phyloP scores from a whole-genome alignment of 2,888 invertebrate species.

The Ophraella communa region DNA sequence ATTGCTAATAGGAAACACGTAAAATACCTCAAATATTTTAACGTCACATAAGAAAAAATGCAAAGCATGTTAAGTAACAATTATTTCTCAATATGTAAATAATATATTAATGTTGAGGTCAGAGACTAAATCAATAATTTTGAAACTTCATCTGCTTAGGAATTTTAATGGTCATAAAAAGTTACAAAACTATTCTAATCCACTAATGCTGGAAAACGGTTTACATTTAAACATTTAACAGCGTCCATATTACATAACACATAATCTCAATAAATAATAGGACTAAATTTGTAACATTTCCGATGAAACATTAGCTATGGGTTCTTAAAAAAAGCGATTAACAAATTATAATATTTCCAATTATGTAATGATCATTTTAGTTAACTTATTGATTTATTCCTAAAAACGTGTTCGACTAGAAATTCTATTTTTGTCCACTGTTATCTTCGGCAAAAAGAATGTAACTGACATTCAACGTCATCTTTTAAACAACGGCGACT shows the following conservation, averaged over 20 bases:
- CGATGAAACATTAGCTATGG: neutral
- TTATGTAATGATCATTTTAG: neutral
- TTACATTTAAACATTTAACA: neutral
- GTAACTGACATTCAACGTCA: no score
- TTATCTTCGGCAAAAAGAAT: no score
- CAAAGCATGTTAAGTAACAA: neutral
- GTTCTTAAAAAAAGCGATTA: no score
- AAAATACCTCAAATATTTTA: neutral
- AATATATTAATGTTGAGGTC: neutral
- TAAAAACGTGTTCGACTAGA: neutral
- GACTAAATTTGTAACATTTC: neutral
- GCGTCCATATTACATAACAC: neutral
- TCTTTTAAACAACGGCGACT: no score
- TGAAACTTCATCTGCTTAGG: neutral
- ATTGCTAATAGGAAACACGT: neutral
- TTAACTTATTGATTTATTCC: neutral
- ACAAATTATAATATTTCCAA: neutral
- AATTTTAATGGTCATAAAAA: neutral
- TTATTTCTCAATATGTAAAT: neutral
- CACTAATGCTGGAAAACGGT: neutral
- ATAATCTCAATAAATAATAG: neutral
- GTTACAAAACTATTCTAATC: neutral
- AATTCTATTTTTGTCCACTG: neutral
- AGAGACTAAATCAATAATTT: neutral
- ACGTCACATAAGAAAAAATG: neutral